Percentiles rank a stretch among this genome's conserved stretches.
Conservation (phyloP, 2,113 vertebrate genomes). For the Ranitomeya imitator region DNA sequence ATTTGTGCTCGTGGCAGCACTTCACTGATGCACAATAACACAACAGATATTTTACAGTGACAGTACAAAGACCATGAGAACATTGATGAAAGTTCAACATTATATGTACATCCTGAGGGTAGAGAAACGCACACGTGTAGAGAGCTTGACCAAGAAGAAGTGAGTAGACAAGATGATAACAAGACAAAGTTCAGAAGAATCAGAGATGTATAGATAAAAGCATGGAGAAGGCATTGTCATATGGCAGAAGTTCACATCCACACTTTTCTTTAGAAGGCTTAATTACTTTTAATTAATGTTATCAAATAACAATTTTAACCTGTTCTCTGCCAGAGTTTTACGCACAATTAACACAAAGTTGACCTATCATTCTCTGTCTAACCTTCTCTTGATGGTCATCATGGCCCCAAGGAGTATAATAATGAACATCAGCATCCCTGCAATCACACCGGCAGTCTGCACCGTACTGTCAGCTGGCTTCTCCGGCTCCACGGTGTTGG, state of each 20-base stretch:
- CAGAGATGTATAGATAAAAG: not conserved
- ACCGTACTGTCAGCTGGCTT: slow-evolving; percentile 94
- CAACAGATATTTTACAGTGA: slow-evolving; percentile 40
- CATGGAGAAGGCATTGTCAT: not conserved
- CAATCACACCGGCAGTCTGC: slow-evolving; percentile 95
- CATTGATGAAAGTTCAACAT: slow-evolving; percentile 37
- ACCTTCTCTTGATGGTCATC: slow-evolving; percentile 97
- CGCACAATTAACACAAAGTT: not conserved
- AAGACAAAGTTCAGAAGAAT: not conserved
- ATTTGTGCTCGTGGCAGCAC: not conserved
- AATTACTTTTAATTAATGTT: not conserved
- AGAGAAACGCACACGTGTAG: not conserved
- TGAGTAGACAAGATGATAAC: not conserved
- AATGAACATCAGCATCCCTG: slow-evolving; percentile 95
- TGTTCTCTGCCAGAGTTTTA: slow-evolving; percentile 44
- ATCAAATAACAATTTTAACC: slow-evolving; percentile 21
- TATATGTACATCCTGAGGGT: slow-evolving; percentile 5
- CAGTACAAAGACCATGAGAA: slow-evolving; percentile 30
- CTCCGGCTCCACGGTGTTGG: slow-evolving; percentile 92
- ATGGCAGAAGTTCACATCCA: not conserved
- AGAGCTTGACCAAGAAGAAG: not conserved
- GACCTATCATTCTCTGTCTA: slow-evolving; percentile 59
- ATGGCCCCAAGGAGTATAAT: slow-evolving; percentile 93
- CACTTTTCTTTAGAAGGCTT: not conserved
- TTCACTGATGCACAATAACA: not conserved